Percentiles rank a stretch among this genome's conserved stretches.
These are phyloP conservation scores for Pelodytes ibericus DNA, from an alignment of 2,797 vertebrate genomes.

Conservation along the genomic window DNA sequence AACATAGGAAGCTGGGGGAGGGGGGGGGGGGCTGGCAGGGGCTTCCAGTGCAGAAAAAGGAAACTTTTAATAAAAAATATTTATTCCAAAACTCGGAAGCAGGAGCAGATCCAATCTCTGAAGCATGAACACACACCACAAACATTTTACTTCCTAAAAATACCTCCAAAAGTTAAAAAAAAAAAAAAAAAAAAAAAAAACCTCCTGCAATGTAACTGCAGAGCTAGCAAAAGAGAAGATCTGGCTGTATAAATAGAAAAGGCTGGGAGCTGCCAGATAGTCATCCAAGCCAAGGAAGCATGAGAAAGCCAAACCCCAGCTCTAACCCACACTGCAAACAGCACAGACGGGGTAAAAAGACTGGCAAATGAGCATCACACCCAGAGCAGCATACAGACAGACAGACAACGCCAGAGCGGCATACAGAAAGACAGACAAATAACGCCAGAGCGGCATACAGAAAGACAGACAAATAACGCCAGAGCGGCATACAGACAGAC, in stretches of 20 bases:
- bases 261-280: slow-evolving; percentile 38
- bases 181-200: not conserved
- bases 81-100: slow-evolving; percentile 46
- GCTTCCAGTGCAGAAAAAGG: no score
- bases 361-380: no score
- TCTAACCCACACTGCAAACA: not conserved
- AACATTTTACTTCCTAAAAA: slow-evolving; percentile 54
- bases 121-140: slow-evolving; percentile 51
- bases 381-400: no score
- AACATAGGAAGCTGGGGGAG: no score
- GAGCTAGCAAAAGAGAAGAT: slow-evolving; percentile 54
- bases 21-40: no score
- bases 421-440: no score
- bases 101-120: slow-evolving; percentile 52
- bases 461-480: no score
- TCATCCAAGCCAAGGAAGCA: not conserved
- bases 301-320: not conserved
- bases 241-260: slow-evolving; percentile 24
- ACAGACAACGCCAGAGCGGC: no score
- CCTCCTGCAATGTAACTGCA: slow-evolving; percentile 47
- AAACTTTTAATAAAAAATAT: slow-evolving; percentile 38
- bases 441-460: no score
- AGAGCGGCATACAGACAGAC: no score
- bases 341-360: no score
- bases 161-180: slow-evolving; percentile 54